phyloP scores from a whole-genome alignment of 2,888 invertebrate species.

The Amorpha juglandis region DNA sequence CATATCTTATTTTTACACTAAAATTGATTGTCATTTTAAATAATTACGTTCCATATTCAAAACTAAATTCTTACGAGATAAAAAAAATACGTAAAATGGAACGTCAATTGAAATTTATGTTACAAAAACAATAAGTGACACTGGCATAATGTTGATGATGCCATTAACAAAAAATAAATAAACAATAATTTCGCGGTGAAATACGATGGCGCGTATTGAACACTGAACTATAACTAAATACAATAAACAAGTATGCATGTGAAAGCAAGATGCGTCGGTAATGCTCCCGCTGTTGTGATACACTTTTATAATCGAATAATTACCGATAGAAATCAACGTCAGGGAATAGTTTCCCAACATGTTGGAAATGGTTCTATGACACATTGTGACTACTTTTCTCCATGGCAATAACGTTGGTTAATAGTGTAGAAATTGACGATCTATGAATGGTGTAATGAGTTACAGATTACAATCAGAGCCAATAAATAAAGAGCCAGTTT shows the following conservation, averaged over 20 bases:
- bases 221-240: conserved; percentile 45
- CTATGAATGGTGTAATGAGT: not conserved
- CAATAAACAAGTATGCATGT: conserved; percentile 54
- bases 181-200: conserved; percentile 18
- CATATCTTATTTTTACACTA: not conserved
- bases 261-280: conserved; percentile 53
- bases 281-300: conserved; percentile 37
- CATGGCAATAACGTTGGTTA: conserved; percentile 12
- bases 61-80: too few species aligned
- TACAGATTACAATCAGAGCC: too few species aligned
- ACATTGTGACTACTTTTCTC: conserved; percentile 1
- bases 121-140: too few species aligned
- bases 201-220: conserved; percentile 34
- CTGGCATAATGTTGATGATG: too few species aligned
- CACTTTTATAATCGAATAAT: not conserved
- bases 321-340: conserved; percentile 10
- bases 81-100: not conserved
- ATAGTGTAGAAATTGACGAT: not conserved
- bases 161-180: too few species aligned
- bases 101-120: not conserved
- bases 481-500: not conserved
- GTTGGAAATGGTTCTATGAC: conserved; percentile 3
- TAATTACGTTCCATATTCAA: too few species aligned
- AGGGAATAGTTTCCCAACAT: not conserved
- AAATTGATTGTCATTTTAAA: too few species aligned